Base-by-base conservation (phyloP, 2,113 vertebrate species). In the Pyrgilauda ruficollis region DNA sequence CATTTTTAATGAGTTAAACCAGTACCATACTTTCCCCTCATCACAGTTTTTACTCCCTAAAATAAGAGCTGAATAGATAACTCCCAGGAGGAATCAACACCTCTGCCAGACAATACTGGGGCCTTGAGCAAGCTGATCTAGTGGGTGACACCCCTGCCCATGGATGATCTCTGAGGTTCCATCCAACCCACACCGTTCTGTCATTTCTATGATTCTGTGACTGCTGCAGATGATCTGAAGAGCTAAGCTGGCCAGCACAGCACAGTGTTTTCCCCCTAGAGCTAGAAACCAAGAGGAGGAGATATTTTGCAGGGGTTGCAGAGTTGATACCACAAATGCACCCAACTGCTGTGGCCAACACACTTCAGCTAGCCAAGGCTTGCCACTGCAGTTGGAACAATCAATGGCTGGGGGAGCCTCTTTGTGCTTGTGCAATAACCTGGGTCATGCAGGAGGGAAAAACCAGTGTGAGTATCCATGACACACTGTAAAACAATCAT, bases 191-290 rank as follows among this genome's bases (percentile, higher is more conserved):
- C 6, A 1, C 8, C 55, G 47, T 17, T 26, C 24, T 26, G 5
- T 30, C 12, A 41, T 56, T 87, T 26, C 35, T n/a, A 1, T 20
- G 28, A 24, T 28, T 62, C 39, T 21, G 23, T 35, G 18, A 37
- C 27, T 66, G 18, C 53, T 28, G 5, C 9, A 85, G 46, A 7
- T 11, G 7, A 52, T 10, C 30, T 2, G 35, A 46, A 69, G 27
- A 44, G 46, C 33, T 2, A 19, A 50, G 39, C 56, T 1, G 4
- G 30, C 27, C 19, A 56, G 52, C 5, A 52, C 4, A 62, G 64
- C 24, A 9, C 1, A 55, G 22, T 0, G 3, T 6, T 53, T 69
- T 33, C 37, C 74, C 17, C 6, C 2, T 0, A 18, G 4, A 33
- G 28, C 0, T 12, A 6, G 41, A 17, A 70, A 62, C 15, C 4